Base-by-base conservation (phyloP, 2,113 vertebrate genomes). In the Murina feae region DNA sequence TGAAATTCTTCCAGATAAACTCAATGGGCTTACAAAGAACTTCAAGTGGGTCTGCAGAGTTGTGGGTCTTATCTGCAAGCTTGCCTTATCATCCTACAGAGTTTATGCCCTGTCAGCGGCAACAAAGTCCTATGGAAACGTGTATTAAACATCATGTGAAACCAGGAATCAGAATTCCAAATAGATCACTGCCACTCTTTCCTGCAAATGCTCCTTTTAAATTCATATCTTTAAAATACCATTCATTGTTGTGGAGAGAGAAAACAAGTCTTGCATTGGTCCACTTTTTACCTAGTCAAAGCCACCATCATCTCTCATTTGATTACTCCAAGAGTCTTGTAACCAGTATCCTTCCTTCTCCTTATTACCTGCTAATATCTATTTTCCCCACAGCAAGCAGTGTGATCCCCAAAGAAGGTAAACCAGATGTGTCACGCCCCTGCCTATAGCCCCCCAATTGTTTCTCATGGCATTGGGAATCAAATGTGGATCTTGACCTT, bases 21-120 rank as follows among this genome's bases (percentile, higher is more conserved):
- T 92, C 92, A 89, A 92, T 79, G 93, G 86, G 44, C 53, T 92
- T 86, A 92, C 63, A 93, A 94, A 97, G 94, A 96, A 89, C 79
- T 90, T 90, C 90, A 94, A 94, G 92, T 75, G 78, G 51, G 42
- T 72, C 91, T 75, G 49, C 55, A 42, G 60, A 55, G 25, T 13
- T 58, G 39, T 68, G 32, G 47, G 72, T 63, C 55, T 94, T 82
- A n/a, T n/a, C 91, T 93, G 49, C 65, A 90, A 53, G 37, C 68
- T 30, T 4, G 49, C 75, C 66, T 81, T 44, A 44, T 55, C 72
- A 32, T 17, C 30, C 55, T 35, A 20, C 11, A 69, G 11, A 63
- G 84, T 25, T 25, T 37, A 51, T 9, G 39, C 89, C 35, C 86
- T 30, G 1, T 49, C 53, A 83, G 66, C 2, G 5, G 53, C 74